Evolutionary conservation across 1,140 invertebrate species (phyloP).

Genomic region (Araneus ventricosus): DNA sequence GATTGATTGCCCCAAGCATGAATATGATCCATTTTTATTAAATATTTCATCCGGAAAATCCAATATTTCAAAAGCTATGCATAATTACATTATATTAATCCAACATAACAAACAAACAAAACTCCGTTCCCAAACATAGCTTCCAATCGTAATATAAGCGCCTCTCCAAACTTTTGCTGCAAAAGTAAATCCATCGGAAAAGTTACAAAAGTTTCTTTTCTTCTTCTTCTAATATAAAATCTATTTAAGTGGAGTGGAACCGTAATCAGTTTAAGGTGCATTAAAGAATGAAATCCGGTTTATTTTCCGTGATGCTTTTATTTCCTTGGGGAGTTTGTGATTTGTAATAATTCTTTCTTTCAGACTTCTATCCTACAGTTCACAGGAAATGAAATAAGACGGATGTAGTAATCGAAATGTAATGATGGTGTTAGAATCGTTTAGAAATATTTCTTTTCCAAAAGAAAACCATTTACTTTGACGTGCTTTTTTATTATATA

Average conservation of each 20-base stretch:
- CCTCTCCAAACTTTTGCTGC: background rate
- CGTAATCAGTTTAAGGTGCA: constrained; percentile 23
- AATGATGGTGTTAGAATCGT: constrained; percentile 12
- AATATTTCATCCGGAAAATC: too few species aligned
- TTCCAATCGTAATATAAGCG: too few species aligned
- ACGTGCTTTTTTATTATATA: background rate
- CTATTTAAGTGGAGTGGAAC: background rate
- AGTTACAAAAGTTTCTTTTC: background rate
- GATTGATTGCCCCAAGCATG: too few species aligned
- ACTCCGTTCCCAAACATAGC: background rate
- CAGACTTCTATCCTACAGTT: background rate
- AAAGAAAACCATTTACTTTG: constrained; percentile 3
- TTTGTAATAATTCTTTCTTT: constrained; percentile 30
- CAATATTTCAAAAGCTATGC: background rate
- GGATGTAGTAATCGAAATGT: constrained; percentile 31
- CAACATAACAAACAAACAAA: background rate
- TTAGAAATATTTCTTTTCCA: constrained; percentile 27
- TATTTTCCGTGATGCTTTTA: background rate
- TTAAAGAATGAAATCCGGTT: constrained; percentile 39
- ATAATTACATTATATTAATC: background rate
- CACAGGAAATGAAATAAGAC: background rate
- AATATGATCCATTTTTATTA: too few species aligned
- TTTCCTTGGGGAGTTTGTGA: background rate
- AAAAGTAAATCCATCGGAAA: background rate
- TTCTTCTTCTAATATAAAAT: background rate